Evolutionary conservation across 2,797 vertebrate genomes (phyloP).

Genomic region (Sebastes matsubarae): DNA sequence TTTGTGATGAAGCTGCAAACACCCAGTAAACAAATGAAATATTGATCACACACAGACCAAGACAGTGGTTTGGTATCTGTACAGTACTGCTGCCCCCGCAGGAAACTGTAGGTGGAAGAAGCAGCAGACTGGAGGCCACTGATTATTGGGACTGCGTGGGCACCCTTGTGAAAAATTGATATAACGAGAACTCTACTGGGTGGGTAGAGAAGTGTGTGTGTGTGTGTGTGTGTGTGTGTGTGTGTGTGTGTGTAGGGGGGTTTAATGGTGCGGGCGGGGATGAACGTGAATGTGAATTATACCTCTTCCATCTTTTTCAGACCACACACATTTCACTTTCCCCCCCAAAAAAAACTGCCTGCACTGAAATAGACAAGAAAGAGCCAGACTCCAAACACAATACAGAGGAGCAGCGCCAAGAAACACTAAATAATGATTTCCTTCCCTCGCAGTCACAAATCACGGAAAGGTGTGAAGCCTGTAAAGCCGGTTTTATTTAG

Average conservation of each 20-base stretch:
- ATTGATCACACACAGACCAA: constrained; percentile 51
- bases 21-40: constrained; percentile 40
- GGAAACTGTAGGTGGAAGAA: constrained; percentile 74
- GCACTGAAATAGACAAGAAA: constrained; percentile 12
- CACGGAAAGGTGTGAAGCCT: constrained; percentile 21
- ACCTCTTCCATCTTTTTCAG: constrained; percentile 22
- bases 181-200: constrained; percentile 56
- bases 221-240: background rate
- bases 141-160: constrained; percentile 76
- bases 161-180: constrained; percentile 66
- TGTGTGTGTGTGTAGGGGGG: background rate
- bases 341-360: background rate
- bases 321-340: background rate
- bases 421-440: constrained; percentile 14
- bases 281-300: constrained; percentile 20
- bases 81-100: constrained; percentile 71
- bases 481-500: constrained; percentile 2
- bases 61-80: constrained; percentile 57
- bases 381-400: constrained; percentile 30
- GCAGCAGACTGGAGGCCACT: constrained; percentile 71
- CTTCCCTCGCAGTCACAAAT: constrained; percentile 24
- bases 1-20: constrained; percentile 20
- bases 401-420: background rate
- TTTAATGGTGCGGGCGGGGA: constrained; percentile 23
- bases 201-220: constrained; percentile 35